Base-by-base conservation (phyloP, 2,797 vertebrate genomes). In the Aldrovandia affinis region DNA sequence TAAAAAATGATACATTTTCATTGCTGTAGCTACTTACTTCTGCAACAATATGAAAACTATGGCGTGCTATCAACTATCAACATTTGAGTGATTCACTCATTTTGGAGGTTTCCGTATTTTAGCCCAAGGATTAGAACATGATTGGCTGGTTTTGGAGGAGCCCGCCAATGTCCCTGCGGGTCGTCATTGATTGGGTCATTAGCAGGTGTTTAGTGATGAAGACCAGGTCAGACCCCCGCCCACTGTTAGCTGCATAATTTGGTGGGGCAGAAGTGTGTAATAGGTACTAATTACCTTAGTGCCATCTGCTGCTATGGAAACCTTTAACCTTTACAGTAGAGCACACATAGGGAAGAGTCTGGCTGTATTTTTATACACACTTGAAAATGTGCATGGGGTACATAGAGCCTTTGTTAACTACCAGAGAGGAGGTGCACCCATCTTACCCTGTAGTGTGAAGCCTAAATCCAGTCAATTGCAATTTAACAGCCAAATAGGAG, bases 261-360 rank as follows among this genome's bases (percentile, higher is more conserved):
- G 87, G 90, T 91, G 89, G 90, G 85, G 87, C 81, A 81, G 88
- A 87, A 81, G 89, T 83, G 89, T 93, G 93, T 91, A 94, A 91
- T 90, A 87, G 84, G 89, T 89, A 90, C 91, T 95, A 94, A 95
- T 93, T 93, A 92, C 92, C 83, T 90, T 90, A 92, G 87, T 84
- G 52, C 86, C 3, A 84, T 84, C 88, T 90, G 88, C 33, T 52
- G 52, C 88, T 79, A 83, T 44, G 36, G 89, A 91, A 91, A 85
- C 89, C 88, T 88, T 92, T 93, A 63, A 81, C 68, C n/a, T n/a
- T n/a, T n/a, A 85, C 80, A 36, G 50, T 12, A 81, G 44, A 47
- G 70, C n/a, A 25, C 42, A 22, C 65, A 59, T 14, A 50, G 44
- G 73, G 79, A 39, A 59, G 30, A 82, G 79, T 86, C 10, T 44